Conservation (phyloP, 2,888 invertebrate species). For the Pandemis heparana region DNA sequence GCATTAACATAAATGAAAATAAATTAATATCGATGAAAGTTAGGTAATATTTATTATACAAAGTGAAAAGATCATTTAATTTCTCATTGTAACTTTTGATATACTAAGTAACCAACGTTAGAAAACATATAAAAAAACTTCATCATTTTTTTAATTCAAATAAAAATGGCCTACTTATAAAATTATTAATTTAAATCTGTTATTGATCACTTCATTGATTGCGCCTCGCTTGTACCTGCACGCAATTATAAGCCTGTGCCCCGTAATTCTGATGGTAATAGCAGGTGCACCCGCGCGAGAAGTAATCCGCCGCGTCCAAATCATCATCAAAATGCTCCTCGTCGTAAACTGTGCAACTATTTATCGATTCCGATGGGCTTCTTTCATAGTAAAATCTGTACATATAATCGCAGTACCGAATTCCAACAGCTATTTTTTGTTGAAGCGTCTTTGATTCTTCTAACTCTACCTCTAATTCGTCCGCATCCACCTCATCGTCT, state of each 20-base stretch:
- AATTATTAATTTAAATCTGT: not conserved
- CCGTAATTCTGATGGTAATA: not conserved
- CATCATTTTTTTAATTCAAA: no score
- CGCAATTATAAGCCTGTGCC: not conserved
- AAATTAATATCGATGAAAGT: no score
- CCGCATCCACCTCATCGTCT: not conserved
- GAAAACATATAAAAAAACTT: no score
- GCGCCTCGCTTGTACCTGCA: not conserved
- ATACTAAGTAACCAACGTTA: no score
- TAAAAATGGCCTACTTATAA: no score
- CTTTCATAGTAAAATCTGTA: conserved; percentile 12
- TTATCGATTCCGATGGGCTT: conserved; percentile 1
- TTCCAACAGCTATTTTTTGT: conserved; percentile 11
- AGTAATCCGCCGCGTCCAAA: not conserved
- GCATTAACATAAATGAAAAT: no score
- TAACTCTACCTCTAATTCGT: not conserved
- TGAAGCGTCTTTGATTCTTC: conserved; percentile 2
- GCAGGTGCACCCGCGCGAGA: not conserved
- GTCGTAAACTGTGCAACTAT: not conserved
- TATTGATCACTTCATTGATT: not conserved
- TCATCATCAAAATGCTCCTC: not conserved
- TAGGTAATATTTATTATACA: no score
- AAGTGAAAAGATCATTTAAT: no score
- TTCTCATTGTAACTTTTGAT: no score
- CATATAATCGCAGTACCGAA: conserved; percentile 17